phyloP scores from a whole-genome alignment of 2,797 vertebrate genomes.

The Limosa lapponica region DNA sequence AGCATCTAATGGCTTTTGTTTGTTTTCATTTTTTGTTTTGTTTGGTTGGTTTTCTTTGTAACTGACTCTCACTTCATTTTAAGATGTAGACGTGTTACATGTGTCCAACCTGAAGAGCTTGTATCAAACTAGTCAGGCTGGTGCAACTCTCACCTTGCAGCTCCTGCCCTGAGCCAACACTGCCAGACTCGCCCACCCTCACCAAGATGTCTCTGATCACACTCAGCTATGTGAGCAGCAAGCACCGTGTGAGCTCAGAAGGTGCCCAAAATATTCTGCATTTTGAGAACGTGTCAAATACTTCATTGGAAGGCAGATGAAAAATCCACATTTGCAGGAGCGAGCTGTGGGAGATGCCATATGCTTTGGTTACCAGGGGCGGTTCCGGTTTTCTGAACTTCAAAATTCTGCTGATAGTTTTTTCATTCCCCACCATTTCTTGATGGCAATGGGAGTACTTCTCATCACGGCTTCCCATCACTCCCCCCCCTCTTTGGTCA shows the following conservation, averaged over 20 bases:
- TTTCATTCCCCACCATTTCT: not conserved
- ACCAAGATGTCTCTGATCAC: not conserved
- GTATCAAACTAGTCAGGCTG: not conserved
- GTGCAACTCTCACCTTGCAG: not conserved
- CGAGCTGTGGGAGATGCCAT: not conserved
- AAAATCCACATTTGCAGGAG: not conserved
- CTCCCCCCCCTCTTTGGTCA: not conserved
- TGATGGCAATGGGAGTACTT: not conserved
- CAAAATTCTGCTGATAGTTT: not conserved
- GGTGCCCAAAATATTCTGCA: not conserved
- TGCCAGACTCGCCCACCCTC: not conserved
- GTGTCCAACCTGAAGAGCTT: not conserved
- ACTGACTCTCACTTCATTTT: not conserved
- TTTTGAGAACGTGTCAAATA: not conserved
- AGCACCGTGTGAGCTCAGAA: not conserved
- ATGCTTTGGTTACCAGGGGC: fast-evolving
- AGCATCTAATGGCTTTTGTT: not conserved
- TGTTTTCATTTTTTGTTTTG: not conserved
- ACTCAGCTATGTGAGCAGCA: not conserved
- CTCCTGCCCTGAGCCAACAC: not conserved
- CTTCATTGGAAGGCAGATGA: not conserved
- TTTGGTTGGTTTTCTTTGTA: not conserved
- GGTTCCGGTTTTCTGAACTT: not conserved
- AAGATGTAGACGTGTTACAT: fast-evolving
- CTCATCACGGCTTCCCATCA: not conserved